Base-by-base conservation (phyloP, 1,140 invertebrate genomes). In the Halictus rubicundus region DNA sequence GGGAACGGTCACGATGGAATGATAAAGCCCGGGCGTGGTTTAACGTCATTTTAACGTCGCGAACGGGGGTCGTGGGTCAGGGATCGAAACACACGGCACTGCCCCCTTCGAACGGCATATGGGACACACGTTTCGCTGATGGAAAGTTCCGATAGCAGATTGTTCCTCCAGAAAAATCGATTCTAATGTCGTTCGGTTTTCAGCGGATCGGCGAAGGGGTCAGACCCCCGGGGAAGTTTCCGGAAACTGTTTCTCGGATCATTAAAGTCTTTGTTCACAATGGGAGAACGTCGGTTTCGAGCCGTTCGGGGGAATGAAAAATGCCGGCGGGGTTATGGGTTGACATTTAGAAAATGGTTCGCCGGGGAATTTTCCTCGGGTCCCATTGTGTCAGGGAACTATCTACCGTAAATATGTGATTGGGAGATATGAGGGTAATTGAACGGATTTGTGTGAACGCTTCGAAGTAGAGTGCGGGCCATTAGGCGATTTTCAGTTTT, bases 1-100 rank as follows among this genome's bases (percentile, higher is more conserved):
- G 57, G 61, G 74, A 81, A 83, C 79, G 82, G 70, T 84, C 61
- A 57, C 52, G 82, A 84, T 78, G 64, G 46, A 46, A 60, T 68
- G 80, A 86, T 82, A 82, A 82, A 68, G 42, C 19, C 23, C 52
- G 14, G 82, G 84, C 80, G 84, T 82, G 83, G 75, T 82, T 32
- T 68, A 71, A 66, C 70, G 80, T 71, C 70, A 85, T 81, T 60
- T 85, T 81, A 71, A 59, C 66, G 74, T 82, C 70, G 65, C 60
- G 57, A 52, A 52, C 63, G 42, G 27, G 68, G 63, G 59, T 82
- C 75, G 75, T 78, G 74, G 83, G 74, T 85, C 79, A 71, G 46
- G 66, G 75, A 78, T 84, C 80, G 70, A 74, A 71, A 79, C 25
- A 54, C 69, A 54, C 60, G 19, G 21, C 3, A 8, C 32, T n/a